Base-by-base conservation (phyloP, 2,797 vertebrate genomes). In the Botia kubotai region DNA sequence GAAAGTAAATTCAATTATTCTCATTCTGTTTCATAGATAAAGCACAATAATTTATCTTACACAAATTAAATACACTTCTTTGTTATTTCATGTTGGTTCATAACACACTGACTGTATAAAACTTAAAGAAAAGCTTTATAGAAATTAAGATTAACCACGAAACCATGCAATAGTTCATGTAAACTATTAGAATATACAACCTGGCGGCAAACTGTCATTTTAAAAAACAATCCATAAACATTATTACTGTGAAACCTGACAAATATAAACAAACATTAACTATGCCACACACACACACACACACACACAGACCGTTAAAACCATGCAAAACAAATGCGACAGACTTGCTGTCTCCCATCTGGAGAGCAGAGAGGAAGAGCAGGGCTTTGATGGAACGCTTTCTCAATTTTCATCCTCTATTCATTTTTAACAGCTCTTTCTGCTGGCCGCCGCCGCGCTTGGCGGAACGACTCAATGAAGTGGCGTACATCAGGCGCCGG, bases 381-480 rank as follows among this genome's bases (percentile, higher is more conserved):
- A 1, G 43, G 71, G 63, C 48, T 73, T 73, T 79, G 63, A 83
- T 73, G 81, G 85, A 91, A 88, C 87, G 87, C 90, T 87, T 89
- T 85, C 86, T 88, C 83, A 71, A 87, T 89, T 83, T 88, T 89
- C 84, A 80, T 86, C 80, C 83, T 86, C 85, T 84, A 89, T 91
- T 92, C 85, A 89, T 92, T 90, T 91, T 91, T 90, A 86, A 90
- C 87, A 57, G 88, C 88, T 91, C 90, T 90, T 84, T 90, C 90
- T 90, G 88, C 2, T 74, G 48, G 87, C 46, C 86, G 33, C 88
- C 87, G 88, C 88, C 39, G 17, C 63, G 69, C 85, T 90, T 87
- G 76, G 81, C 67, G 84, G 52, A 82, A 80, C 57, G 74, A 82
- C 65, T 82, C 58, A 68, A 72, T 79, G 77, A 74, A 86, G 79